Evolutionary conservation across 2,113 vertebrate species (phyloP).

Genomic region (Macrotis lagotis): DNA sequence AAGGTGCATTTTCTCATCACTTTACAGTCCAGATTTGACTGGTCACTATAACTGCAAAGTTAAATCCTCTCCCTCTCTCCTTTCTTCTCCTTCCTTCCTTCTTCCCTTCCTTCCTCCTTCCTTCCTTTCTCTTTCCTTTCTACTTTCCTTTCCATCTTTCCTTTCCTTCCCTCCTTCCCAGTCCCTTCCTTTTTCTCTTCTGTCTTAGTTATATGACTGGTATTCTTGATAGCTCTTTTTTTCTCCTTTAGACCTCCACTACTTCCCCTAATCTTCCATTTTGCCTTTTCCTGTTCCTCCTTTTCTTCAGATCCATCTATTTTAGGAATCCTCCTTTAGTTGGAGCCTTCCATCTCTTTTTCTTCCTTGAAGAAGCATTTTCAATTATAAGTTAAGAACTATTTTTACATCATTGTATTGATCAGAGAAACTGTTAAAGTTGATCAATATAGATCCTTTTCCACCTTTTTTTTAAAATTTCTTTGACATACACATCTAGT

Average conservation of each 20-base stretch:
- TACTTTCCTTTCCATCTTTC: accelerated
- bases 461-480: too few relatives aligned
- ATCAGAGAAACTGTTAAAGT: too few relatives aligned
- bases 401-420: too few relatives aligned
- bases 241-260: not conserved
- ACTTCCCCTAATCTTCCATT: not conserved
- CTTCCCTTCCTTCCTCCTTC: not conserved
- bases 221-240: not conserved
- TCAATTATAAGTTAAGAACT: too few relatives aligned
- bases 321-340: not conserved
- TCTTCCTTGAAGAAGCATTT: not conserved
- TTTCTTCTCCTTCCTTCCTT: not conserved
- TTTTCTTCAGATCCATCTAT: not conserved
- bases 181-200: not conserved
- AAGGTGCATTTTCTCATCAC: too few relatives aligned
- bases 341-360: not conserved
- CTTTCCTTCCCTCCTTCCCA: too few relatives aligned
- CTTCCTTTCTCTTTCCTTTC: not conserved
- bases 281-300: not conserved
- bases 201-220: not conserved
- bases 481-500: too few relatives aligned
- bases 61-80: not conserved
- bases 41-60: too few relatives aligned
- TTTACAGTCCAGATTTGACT: too few relatives aligned
- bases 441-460: too few relatives aligned